Evolutionary conservation across 2,797 vertebrate species (phyloP).

Genomic region (Halcyon badia): DNA sequence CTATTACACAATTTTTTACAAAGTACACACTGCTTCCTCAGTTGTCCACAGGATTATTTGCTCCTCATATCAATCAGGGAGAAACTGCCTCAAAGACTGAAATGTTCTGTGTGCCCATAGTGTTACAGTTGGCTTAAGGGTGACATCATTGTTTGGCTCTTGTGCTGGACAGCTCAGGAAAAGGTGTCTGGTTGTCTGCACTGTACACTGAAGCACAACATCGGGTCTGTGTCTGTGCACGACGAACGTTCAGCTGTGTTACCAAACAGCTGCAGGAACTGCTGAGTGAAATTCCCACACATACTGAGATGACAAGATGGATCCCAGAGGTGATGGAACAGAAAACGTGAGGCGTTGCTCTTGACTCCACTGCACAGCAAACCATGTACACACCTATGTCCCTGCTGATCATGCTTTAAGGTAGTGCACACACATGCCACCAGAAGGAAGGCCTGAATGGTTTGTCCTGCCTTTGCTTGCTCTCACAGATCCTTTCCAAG

Average conservation of each 20-base stretch:
- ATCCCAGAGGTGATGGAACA: not conserved
- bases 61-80: not conserved
- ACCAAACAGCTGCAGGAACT: not conserved
- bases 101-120: not conserved
- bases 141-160: not conserved
- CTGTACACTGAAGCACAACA: not conserved
- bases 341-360: not conserved
- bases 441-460: not conserved
- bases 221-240: not conserved
- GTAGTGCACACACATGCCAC: rapidly evolving
- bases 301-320: not conserved
- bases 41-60: not conserved
- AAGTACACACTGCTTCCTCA: not conserved
- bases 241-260: rapidly evolving
- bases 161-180: not conserved
- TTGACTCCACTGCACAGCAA: not conserved
- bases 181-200: not conserved
- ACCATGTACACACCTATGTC: rapidly evolving
- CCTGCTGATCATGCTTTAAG: not conserved
- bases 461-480: not conserved
- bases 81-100: not conserved
- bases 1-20: not conserved
- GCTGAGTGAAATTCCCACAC: not conserved
- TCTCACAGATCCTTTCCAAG: not conserved
- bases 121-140: not conserved